A percentile compares a stretch with the other conserved stretches of the same genome.
Conservation (phyloP, 2,113 vertebrate species). For the Lates calcarifer region DNA sequence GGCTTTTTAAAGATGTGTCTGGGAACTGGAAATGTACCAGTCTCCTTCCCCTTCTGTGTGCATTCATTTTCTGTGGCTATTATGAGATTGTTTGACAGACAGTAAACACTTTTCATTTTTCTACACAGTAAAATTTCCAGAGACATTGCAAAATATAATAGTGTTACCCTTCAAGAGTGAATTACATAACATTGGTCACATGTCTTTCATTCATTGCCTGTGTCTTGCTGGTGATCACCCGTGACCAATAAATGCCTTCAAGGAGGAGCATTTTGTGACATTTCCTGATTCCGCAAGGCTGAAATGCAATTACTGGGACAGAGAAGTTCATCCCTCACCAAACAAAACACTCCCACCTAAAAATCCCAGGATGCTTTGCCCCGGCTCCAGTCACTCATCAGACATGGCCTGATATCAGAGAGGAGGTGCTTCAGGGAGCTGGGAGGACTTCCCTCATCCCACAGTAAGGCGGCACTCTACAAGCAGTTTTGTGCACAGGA, state of each 20-base stretch:
- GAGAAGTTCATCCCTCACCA: slow-evolving; percentile 33
- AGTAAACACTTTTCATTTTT: too few relatives aligned
- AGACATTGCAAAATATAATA: neutral
- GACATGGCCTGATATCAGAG: slow-evolving; percentile 79
- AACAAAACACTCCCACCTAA: slow-evolving; percentile 55
- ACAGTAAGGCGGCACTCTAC: slow-evolving; percentile 25
- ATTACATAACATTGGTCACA: neutral
- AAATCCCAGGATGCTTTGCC: slow-evolving; percentile 66
- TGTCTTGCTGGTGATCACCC: neutral
- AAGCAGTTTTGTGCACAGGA: slow-evolving; percentile 7
- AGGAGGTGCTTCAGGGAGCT: slow-evolving; percentile 70
- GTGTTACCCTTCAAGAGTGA: neutral
- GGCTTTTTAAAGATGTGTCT: neutral
- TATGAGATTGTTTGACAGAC: too few relatives aligned
- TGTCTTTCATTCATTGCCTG: neutral
- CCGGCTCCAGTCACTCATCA: slow-evolving; percentile 52
- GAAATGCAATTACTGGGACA: slow-evolving; percentile 40
- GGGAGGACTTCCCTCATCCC: slow-evolving; percentile 47
- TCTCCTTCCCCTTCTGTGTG: neutral
- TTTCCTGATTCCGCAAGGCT: slow-evolving; percentile 43
- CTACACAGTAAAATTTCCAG: neutral
- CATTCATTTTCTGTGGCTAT: neutral
- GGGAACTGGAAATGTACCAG: neutral
- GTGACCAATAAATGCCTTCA: slow-evolving; percentile 13
- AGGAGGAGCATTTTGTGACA: neutral